Base-by-base conservation (phyloP, 1,140 invertebrate species). In the Hylaeus volcanicus region DNA sequence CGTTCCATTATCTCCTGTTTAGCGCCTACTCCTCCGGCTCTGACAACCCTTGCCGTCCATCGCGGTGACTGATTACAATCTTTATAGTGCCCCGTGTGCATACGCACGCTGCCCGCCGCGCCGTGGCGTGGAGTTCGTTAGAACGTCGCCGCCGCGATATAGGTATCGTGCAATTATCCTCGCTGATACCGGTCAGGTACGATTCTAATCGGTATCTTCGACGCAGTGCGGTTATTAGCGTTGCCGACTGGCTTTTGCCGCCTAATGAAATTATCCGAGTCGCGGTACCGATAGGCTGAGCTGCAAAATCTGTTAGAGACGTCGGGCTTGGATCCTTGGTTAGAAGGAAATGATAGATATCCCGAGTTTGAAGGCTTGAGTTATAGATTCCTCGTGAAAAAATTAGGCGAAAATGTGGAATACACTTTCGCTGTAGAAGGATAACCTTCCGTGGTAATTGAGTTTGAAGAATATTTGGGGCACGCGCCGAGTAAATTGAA, bases 1-100 rank as follows among this genome's bases (percentile, higher is more conserved):
- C 58, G 65, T 73, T 79, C 58, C 65, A 71, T 82, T 86, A 86
- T 86, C 83, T 86, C 58, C 65, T 78, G 79, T 86, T 86, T 85
- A 76, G 60, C 83, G 70, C 84, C 84, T 60, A 64, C 78, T 84
- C 77, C 56, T 63, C 51, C 76, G 71, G 55, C 79, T 58, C 71
- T 78, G 78, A 86, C 70, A 76, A 53, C 79, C 70, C 83, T 78
- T 68, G 71, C 41, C 76, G 83, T 69, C 66, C 77, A 55, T 43
- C 82, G 79, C 72, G 73, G 68, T 80, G 74, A 79, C 74, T 72
- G 80, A 86, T 86, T 74, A 41, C 61, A 53, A 79, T 79, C 77
- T 79, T 79, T 73, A 79, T 73, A 56, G 77, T 41, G 61, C 26
- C 45, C n/a, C n/a, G 51, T 4, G 14, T 4, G 14, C 48, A 68